Percentiles rank a stretch among this genome's conserved stretches.
phyloP scores from a whole-genome alignment of 2,888 invertebrate species.

The Halocaridina rubra region DNA sequence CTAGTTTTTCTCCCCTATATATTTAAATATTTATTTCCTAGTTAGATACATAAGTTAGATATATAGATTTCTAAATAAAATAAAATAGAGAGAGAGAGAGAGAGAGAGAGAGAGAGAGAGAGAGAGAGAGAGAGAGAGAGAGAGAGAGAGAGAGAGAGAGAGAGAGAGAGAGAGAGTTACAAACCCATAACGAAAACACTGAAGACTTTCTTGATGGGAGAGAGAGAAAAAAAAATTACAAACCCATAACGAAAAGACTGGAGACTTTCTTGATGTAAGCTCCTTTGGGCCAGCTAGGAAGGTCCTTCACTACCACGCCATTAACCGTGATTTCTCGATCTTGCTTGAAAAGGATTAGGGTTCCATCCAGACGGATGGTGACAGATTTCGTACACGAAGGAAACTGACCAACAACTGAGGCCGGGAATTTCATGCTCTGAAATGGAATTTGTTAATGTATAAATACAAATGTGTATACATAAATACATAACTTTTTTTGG shows the following conservation, averaged over 20 bases:
- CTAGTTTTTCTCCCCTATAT: background rate
- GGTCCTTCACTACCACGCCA: conserved; percentile 75
- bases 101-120: conserved; percentile 17
- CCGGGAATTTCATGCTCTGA: conserved; percentile 76
- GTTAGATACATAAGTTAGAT: too few species aligned
- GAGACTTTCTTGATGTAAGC: conserved; percentile 80
- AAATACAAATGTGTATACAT: too few species aligned
- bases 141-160: conserved; percentile 28
- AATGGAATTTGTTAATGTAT: too few species aligned
- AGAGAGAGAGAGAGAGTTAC: too few species aligned
- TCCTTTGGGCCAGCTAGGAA: conserved; percentile 76
- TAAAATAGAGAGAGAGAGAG: too few species aligned
- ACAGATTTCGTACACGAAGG: conserved; percentile 88
- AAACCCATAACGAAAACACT: background rate
- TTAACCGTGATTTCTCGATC: conserved; percentile 78
- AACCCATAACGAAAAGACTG: conserved; percentile 79
- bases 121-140: conserved; percentile 35
- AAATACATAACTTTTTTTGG: too few species aligned
- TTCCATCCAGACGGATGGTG: conserved; percentile 73
- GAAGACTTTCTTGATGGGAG: background rate
- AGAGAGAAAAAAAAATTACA: conserved; percentile 22
- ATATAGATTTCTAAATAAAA: too few species aligned
- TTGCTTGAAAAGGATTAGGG: conserved; percentile 79
- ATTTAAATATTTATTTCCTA: background rate
- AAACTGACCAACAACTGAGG: conserved; percentile 71